Base-by-base conservation (phyloP, 2,113 vertebrate genomes). In the Brachyhypopomus occidentalis region DNA sequence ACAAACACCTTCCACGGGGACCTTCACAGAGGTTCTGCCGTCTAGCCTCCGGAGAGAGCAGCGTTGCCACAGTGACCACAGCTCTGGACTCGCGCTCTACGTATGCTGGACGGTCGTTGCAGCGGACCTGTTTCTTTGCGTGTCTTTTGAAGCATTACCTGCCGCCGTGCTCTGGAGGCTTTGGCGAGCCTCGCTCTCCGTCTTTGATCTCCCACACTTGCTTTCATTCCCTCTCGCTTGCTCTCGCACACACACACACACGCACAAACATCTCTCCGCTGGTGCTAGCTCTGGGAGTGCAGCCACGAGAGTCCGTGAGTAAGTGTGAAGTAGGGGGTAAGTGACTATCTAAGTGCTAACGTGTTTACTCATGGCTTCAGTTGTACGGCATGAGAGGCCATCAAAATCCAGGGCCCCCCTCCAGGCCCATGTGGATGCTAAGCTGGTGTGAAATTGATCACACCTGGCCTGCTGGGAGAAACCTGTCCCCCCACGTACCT, bases 391-490 rank as follows among this genome's bases (percentile, higher is more conserved):
- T 56, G 55, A 76, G 72, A 79, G 73, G 66, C 72, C 58, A 59
- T 82, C 80, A 55, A 64, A 79, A 82, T 79, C 77, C n/a, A 79
- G 72, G 20, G 41, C 41, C 72, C 60, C 34, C 72, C 58, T 78
- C 75, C 72, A 72, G 22, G 76, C 56, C 56, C 22, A 8, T 63
- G 64, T 6, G 41, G 79, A 69, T 72, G 60, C 60, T 74, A 73
- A 78, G 58, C 76, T 66, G 77, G 45, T 75, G 56, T 75, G 76
- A 82, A 82, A 81, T 79, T 64, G 84, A 78, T 81, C 84, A 79
- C 76, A 79, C 45, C 34, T 75, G 64, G 76, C 38, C 45, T 82
- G 75, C 56, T 3, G 41, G 70, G 72, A 76, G 7, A 20, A 58
- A 4, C 64, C 30, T 30, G 30, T 30, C 30, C 30, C 30, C 30